Percentiles rank a stretch among this genome's conserved stretches.
phyloP scores from a whole-genome alignment of 2,888 invertebrate genomes.

The Romanomermis culicivorax region DNA sequence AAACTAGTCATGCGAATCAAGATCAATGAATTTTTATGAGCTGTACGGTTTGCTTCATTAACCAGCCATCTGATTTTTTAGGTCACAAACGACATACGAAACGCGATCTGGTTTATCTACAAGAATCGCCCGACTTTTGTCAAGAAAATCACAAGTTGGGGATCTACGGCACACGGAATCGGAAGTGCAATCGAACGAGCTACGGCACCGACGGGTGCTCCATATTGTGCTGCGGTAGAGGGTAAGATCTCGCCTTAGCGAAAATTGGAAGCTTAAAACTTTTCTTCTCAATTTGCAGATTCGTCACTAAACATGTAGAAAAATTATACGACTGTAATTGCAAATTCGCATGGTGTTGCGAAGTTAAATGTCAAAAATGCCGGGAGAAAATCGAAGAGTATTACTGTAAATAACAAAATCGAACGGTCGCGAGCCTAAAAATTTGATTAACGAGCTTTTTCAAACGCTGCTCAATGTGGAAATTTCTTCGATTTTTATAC shows the following conservation, averaged over 20 bases:
- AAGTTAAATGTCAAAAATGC: constrained; percentile 62
- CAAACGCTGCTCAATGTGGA: too few relatives aligned
- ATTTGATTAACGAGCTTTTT: background rate
- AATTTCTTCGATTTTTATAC: too few relatives aligned
- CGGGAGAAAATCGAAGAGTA: constrained; percentile 32
- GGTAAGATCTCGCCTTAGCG: too few relatives aligned
- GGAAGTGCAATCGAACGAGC: constrained; percentile 60
- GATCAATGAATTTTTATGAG: too few relatives aligned
- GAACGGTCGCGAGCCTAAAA: background rate
- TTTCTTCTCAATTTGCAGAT: constrained; percentile 12
- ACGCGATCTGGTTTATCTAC: constrained; percentile 62
- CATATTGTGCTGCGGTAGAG: constrained; percentile 64
- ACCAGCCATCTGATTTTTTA: too few relatives aligned
- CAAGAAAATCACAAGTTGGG: constrained; percentile 30
- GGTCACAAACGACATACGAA: constrained; percentile 58
- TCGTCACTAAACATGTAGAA: constrained; percentile 53
- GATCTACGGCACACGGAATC: constrained; percentile 56
- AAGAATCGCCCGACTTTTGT: constrained; percentile 63
- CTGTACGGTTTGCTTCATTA: too few relatives aligned
- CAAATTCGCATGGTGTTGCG: constrained; percentile 73
- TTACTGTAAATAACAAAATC: constrained; percentile 13
- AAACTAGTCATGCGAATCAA: too few relatives aligned
- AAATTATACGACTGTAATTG: constrained; percentile 70
- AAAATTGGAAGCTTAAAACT: background rate
- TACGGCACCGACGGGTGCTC: constrained; percentile 65